Percentiles rank a stretch among this genome's conserved stretches.
These are phyloP conservation scores for Labrus mixtus DNA, from an alignment of 2,113 vertebrate genomes.

Conservation along the genomic window DNA sequence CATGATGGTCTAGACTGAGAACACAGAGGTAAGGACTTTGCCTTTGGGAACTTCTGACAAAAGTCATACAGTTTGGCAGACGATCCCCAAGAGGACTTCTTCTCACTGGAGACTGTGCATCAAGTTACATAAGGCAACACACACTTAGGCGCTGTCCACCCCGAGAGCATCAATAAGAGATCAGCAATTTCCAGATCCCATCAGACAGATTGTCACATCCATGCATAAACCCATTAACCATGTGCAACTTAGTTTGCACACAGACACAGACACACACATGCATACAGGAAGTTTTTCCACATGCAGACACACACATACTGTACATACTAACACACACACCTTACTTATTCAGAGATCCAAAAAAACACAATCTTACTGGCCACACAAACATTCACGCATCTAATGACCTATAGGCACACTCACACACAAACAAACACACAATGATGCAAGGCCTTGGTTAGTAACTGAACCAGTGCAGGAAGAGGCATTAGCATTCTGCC, in stretches of 20 bases:
- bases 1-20: neutral
- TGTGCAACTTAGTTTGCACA: neutral
- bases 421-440: conserved; percentile 27
- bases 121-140: neutral
- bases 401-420: conserved; percentile 9
- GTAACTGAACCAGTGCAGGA: conserved; percentile 59
- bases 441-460: conserved; percentile 15
- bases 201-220: conserved; percentile 1
- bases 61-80: neutral
- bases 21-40: neutral
- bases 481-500: conserved; percentile 79
- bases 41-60: neutral
- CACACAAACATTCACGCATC: conserved; percentile 12
- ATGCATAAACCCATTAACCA: conserved; percentile 1
- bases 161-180: neutral
- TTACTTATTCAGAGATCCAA: conserved; percentile 9
- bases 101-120: neutral
- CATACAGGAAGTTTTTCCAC: conserved; percentile 1
- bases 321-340: neutral
- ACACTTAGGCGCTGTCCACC: neutral
- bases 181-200: conserved; percentile 22
- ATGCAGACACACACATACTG: neutral
- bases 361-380: neutral
- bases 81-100: neutral
- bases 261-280: conserved; percentile 9